Evolutionary conservation across 2,113 vertebrate genomes (phyloP), one percentile per base, ranked within the genome.

Genomic region (Rissa tridactyla): DNA sequence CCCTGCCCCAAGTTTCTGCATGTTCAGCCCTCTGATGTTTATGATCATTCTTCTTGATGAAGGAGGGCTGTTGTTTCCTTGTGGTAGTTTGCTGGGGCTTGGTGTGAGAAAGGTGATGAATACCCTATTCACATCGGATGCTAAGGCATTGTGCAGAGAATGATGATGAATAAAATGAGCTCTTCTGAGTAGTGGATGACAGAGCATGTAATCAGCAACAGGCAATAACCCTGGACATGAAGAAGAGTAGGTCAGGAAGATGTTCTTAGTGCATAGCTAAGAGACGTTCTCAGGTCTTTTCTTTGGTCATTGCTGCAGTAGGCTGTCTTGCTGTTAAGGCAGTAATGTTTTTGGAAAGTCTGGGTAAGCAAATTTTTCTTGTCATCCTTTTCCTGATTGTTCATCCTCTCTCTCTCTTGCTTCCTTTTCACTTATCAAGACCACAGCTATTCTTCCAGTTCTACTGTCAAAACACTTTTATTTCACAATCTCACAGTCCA

Each of bases 91-190:
- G 2, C 5, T 78, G 61, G 18, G 2, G 3, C 10, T 46, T 78
- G 32, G 13, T 36, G 29, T 52, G 13, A 79, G 40, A 82, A 66
- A 40, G 55, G 5, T 25, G n/a, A 29, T 42, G 25, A 38, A 29
- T 58, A 62, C 3, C 8, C 3, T 46, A 9, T 54, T 52, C 14
- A 42, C 5, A 26, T 22, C 0, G 0, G 1, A 26, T 57, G 40
- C 14, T 81, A 36, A 61, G 42, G 32, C 12, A 82, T n/a, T 51
- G 10, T 42, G 32, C 20, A 82, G 13, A 80, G 69, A 82, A 58
- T 21, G 5, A 32, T 0, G 1, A 9, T 64, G 52, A 80, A 60
- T 52, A 82, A 87, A 75, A 72, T n/a, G 8, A 65, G 18, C 10
- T 36, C 5, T 82, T 64, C 49, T 72, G 34, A 52, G 14, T 30